Evolutionary conservation across 2,888 invertebrate genomes (phyloP).

Genomic region (Smittia sp.): DNA sequence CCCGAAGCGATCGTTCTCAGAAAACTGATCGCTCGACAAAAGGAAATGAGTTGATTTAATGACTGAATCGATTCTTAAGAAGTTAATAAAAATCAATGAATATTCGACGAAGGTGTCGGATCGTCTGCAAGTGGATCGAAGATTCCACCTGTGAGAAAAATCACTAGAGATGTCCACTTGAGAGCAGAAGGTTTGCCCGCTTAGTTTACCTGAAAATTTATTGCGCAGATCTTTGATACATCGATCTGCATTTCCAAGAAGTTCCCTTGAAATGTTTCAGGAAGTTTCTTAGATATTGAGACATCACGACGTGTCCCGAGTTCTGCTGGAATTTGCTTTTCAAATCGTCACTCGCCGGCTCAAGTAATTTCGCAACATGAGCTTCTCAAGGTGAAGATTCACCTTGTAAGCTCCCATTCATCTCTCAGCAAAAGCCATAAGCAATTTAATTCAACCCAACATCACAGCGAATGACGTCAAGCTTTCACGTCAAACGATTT

Average conservation of each 20-base stretch:
- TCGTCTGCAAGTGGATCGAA: background rate
- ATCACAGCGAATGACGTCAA: conserved; percentile 11
- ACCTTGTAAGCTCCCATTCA: background rate
- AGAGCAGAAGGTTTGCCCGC: too few species aligned
- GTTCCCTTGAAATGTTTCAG: too few species aligned
- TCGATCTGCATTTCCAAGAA: too few species aligned
- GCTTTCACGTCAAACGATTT: conserved; percentile 19
- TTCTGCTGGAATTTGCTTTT: too few species aligned
- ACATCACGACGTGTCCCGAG: too few species aligned
- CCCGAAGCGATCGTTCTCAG: background rate
- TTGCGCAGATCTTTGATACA: too few species aligned
- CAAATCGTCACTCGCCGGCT: too few species aligned
- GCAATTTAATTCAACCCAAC: background rate
- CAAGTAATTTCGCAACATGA: too few species aligned
- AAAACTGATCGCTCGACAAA: background rate
- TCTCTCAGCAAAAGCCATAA: background rate
- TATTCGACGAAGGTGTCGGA: conserved; percentile 6
- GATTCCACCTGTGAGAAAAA: background rate
- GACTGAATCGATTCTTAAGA: conserved; percentile 18
- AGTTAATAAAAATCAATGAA: background rate
- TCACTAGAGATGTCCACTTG: too few species aligned
- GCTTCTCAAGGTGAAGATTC: background rate
- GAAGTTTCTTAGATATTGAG: too few species aligned
- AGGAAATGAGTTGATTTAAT: conserved; percentile 21
- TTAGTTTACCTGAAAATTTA: too few species aligned